Evolutionary conservation across 1,140 invertebrate species (phyloP).

Genomic region (Drosophila sechellia): DNA sequence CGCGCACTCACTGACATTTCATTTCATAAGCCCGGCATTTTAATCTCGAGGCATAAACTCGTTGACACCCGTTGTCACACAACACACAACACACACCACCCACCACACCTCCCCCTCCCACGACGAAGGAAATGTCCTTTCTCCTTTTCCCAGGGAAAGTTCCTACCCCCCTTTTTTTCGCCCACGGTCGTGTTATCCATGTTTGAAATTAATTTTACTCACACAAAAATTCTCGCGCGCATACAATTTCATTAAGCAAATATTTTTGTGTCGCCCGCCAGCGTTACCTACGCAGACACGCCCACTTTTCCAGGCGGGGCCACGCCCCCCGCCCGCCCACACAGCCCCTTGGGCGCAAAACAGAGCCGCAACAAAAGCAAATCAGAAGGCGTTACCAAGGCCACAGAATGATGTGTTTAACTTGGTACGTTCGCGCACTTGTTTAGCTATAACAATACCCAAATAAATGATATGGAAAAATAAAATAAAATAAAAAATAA

Average conservation of each 20-base stretch:
- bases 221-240: conserved; percentile 78
- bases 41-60: conserved; percentile 72
- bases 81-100: too few relatives aligned
- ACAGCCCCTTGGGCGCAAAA: neutral
- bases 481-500: too few relatives aligned
- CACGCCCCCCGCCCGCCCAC: neutral
- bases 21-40: conserved; percentile 73
- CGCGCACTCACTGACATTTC: conserved; percentile 42
- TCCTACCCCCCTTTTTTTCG: neutral
- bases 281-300: conserved; percentile 39
- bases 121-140: neutral
- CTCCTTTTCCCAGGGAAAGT: conserved; percentile 2
- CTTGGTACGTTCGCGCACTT: neutral
- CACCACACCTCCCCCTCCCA: neutral
- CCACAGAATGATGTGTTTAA: neutral
- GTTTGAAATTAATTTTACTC: conserved; percentile 82
- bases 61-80: conserved; percentile 38
- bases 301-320: neutral
- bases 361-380: conserved; percentile 11
- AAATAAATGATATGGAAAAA: too few relatives aligned
- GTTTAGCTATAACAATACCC: neutral
- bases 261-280: conserved; percentile 70
- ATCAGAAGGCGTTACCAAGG: conserved; percentile 2
- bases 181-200: conserved; percentile 28
- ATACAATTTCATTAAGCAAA: conserved; percentile 83